phyloP scores from a whole-genome alignment of 2,797 vertebrate species.

The Eutrigla gurnardus region DNA sequence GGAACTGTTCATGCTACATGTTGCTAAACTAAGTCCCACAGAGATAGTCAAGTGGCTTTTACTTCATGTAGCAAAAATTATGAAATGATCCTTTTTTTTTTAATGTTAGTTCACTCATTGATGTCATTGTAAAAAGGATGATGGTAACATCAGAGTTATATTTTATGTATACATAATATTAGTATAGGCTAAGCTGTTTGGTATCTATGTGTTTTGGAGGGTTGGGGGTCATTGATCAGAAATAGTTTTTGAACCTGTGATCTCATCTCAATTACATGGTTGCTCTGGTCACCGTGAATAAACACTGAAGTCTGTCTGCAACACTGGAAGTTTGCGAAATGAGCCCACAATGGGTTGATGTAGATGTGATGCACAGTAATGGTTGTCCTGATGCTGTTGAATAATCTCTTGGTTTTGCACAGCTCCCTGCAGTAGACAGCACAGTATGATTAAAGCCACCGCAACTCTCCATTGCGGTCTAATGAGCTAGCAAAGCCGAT shows the following conservation, averaged over 20 bases:
- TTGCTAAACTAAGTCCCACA: slow-evolving; percentile 29
- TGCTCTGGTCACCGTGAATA: not conserved
- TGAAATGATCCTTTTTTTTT: not conserved
- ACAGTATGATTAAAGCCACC: not conserved
- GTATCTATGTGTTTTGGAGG: not conserved
- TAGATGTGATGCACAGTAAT: not conserved
- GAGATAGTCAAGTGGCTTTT: not conserved
- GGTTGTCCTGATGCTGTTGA: not conserved
- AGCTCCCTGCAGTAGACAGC: not conserved
- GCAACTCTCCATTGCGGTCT: slow-evolving; percentile 7
- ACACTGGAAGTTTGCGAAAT: not conserved
- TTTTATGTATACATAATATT: too few relatives aligned
- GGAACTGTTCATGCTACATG: slow-evolving; percentile 27
- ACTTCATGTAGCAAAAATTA: not conserved
- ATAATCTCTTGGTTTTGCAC: not conserved
- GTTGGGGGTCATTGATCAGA: not conserved
- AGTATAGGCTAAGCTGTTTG: not conserved
- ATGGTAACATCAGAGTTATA: not conserved
- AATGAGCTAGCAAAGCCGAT: slow-evolving; percentile 13
- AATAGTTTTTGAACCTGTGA: not conserved
- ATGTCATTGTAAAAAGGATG: not conserved
- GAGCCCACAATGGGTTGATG: slow-evolving; percentile 2
- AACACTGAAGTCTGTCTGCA: not conserved
- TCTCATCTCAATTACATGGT: not conserved
- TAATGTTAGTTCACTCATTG: not conserved